These are phyloP conservation scores for Neodiprion fabricii DNA, from an alignment of 1,140 invertebrate species.

Conservation along the genomic window DNA sequence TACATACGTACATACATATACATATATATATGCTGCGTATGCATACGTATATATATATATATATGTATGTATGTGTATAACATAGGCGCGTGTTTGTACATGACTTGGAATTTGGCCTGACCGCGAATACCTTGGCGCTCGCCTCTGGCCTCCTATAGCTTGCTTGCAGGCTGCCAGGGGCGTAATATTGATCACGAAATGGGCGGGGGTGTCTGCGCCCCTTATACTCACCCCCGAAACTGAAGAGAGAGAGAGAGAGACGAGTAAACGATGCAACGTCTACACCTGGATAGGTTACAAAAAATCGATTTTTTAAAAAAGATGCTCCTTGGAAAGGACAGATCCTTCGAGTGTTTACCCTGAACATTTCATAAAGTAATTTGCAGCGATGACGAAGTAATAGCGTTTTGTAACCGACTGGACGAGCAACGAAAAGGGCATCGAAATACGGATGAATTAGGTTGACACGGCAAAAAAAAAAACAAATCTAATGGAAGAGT, in stretches of 20 bases:
- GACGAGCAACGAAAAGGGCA: slow-evolving; percentile 15
- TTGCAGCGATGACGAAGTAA: slow-evolving; percentile 10
- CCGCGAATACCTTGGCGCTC: slow-evolving; percentile 25
- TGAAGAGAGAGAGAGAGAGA: slow-evolving; percentile 23
- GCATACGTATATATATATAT: too few relatives aligned
- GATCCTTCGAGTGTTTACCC: slow-evolving; percentile 22
- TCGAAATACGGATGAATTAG: slow-evolving; percentile 31
- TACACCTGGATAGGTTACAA: not conserved
- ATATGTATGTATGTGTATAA: not conserved
- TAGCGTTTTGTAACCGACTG: too few relatives aligned
- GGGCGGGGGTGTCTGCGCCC: slow-evolving; percentile 52
- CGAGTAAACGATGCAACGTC: slow-evolving; percentile 52
- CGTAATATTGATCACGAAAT: slow-evolving; percentile 61
- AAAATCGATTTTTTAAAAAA: slow-evolving; percentile 13
- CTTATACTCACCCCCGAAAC: slow-evolving; percentile 27
- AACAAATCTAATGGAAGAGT: too few relatives aligned
- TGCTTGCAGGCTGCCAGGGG: slow-evolving; percentile 54
- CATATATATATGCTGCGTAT: too few relatives aligned
- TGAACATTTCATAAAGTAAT: slow-evolving; percentile 19
- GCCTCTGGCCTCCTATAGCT: slow-evolving; percentile 47
- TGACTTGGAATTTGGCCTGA: not conserved
- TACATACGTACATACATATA: too few relatives aligned
- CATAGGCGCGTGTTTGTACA: not conserved
- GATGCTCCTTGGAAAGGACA: not conserved
- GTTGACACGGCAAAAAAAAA: not conserved